A percentile compares a stretch with the other conserved stretches of the same genome.
These are phyloP conservation scores for Gerosis bhagava DNA, from an alignment of 2,888 invertebrate species.

Conservation along the genomic window DNA sequence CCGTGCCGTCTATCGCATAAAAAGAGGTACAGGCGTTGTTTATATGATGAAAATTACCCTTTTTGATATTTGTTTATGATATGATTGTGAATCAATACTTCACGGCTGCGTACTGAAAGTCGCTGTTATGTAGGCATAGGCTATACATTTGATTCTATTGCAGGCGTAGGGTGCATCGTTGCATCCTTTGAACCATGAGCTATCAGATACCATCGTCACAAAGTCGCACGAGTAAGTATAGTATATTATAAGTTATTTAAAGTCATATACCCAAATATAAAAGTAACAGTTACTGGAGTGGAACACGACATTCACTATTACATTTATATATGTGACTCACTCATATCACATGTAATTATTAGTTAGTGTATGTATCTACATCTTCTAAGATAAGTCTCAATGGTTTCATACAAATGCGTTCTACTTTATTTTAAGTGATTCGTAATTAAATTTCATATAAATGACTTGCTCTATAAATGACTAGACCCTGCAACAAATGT, in stretches of 20 bases:
- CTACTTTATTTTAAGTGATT: no score
- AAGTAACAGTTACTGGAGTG: no score
- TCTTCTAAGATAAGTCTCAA: constrained; percentile 8
- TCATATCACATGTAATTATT: constrained; percentile 40
- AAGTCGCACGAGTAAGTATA: constrained; percentile 92
- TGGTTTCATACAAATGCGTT: no score
- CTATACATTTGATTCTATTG: constrained; percentile 49
- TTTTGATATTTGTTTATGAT: constrained; percentile 30
- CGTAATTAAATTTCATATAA: no score
- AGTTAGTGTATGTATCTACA: constrained; percentile 39
- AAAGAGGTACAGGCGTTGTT: constrained; percentile 36
- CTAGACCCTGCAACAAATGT: no score
- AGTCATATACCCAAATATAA: no score
- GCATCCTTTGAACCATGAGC: constrained; percentile 91
- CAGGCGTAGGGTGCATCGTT: constrained; percentile 84
- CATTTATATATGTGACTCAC: constrained; percentile 50
- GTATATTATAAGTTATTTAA: no score
- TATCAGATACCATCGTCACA: constrained; percentile 92
- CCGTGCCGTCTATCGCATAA: constrained; percentile 46
- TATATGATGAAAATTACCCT: constrained; percentile 38
- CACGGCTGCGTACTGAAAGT: constrained; percentile 47
- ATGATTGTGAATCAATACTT: constrained; percentile 48
- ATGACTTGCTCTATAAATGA: no score
- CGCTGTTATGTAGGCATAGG: constrained; percentile 27
- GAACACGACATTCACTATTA: constrained; percentile 16